A percentile compares a stretch with the other conserved stretches of the same genome.
Evolutionary conservation across 1,140 invertebrate species (phyloP).

Genomic region (Aphis gossypii): DNA sequence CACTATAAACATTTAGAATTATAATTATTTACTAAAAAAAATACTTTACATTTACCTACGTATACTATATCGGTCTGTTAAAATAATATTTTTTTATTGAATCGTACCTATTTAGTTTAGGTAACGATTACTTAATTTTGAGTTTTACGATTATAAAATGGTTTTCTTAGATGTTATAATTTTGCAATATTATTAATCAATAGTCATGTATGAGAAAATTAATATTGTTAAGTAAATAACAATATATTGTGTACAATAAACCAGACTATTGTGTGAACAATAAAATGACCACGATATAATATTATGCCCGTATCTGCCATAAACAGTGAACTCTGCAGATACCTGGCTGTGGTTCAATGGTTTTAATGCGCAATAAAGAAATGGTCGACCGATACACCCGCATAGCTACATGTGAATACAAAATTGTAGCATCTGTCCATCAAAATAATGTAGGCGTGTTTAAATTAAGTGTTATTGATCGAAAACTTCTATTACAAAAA

Average conservation of each 20-base stretch:
- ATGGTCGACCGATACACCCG: not conserved
- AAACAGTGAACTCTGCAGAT: not conserved
- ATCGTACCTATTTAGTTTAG: not conserved
- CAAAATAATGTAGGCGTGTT: not conserved
- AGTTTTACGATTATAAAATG: not conserved
- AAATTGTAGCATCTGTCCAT: not conserved
- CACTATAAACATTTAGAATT: too few species aligned
- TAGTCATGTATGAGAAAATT: not conserved
- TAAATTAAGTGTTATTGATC: not conserved
- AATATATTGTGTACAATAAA: not conserved
- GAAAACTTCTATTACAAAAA: not conserved
- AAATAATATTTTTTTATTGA: not conserved
- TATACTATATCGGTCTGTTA: too few species aligned
- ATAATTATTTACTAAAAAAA: too few species aligned
- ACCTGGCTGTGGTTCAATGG: not conserved
- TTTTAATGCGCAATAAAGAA: not conserved
- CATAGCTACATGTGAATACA: not conserved
- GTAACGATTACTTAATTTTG: not conserved
- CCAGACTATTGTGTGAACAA: not conserved
- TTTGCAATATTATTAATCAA: not conserved
- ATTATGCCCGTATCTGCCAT: conserved; percentile 2
- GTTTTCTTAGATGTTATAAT: not conserved
- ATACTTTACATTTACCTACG: too few species aligned
- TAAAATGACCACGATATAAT: not conserved
- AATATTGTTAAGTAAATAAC: not conserved